Percentiles rank a stretch among this genome's conserved stretches.
phyloP scores from a whole-genome alignment of 92 coral and sea anemone species.

The Porites evermanni region DNA sequence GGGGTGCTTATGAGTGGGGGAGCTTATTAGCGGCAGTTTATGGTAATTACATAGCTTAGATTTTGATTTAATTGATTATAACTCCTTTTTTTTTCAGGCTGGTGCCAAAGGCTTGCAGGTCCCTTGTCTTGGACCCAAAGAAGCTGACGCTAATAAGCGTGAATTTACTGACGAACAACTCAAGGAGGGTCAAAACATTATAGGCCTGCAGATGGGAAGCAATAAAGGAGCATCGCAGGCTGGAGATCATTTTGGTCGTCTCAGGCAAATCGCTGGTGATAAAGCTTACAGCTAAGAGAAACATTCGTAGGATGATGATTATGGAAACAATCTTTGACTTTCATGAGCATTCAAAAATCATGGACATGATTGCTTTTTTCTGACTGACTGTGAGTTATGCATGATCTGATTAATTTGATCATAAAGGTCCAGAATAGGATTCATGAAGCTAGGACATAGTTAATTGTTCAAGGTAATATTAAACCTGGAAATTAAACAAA shows the following conservation, averaged over 20 bases:
- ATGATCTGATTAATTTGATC: no score
- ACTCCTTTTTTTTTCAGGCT: not conserved
- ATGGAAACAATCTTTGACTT: not conserved
- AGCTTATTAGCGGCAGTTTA: no score
- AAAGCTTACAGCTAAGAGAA: conserved; percentile 50
- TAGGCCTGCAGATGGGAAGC: conserved; percentile 89
- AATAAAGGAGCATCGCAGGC: conserved; percentile 77
- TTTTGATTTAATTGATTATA: no score
- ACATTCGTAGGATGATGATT: no score
- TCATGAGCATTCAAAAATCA: not conserved
- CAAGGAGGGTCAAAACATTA: conserved; percentile 73
- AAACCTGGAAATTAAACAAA: no score
- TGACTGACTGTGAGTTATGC: not conserved
- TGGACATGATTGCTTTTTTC: not conserved
- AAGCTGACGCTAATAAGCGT: conserved; percentile 77
- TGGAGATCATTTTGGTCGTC: conserved; percentile 72
- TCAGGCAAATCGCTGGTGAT: conserved; percentile 73
- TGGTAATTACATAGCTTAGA: no score
- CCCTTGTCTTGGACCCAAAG: conserved; percentile 92
- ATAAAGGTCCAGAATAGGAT: no score
- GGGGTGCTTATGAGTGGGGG: no score
- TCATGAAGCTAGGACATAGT: no score
- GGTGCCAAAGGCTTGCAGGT: conserved; percentile 50
- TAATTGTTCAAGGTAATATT: no score
- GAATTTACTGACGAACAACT: conserved; percentile 89